phyloP scores from a whole-genome alignment of 2,888 invertebrate species.

The Spilosoma lubricipeda region DNA sequence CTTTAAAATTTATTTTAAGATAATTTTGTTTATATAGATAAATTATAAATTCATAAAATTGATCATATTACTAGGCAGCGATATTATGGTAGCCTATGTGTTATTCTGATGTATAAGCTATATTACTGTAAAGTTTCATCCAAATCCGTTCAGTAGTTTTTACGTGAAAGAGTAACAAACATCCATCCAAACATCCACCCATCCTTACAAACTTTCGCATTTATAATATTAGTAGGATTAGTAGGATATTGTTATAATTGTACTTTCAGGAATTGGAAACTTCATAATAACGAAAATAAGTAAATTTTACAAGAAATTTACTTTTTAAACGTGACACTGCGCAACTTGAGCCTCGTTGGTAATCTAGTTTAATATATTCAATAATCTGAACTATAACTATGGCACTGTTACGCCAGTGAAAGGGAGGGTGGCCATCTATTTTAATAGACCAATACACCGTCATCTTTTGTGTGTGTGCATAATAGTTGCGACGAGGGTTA shows the following conservation, averaged over 20 bases:
- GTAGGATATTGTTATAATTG: too few species aligned
- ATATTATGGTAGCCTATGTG: too few species aligned
- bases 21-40: not conserved
- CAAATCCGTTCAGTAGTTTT: too few species aligned
- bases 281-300: not conserved
- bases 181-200: too few species aligned
- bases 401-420: conserved; percentile 79
- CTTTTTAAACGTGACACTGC: not conserved
- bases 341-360: not conserved
- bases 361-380: conserved; percentile 20
- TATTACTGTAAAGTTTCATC: too few species aligned
- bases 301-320: not conserved
- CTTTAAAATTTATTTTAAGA: not conserved
- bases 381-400: conserved; percentile 66
- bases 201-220: too few species aligned
- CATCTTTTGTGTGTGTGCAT: conserved; percentile 57
- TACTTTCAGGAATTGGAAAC: not conserved
- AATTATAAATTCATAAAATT: not conserved
- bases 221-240: too few species aligned
- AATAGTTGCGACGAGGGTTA: conserved; percentile 74
- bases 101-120: too few species aligned
- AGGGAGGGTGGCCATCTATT: conserved; percentile 84
- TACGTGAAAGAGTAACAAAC: too few species aligned
- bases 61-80: not conserved
- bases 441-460: conserved; percentile 67